Percentiles rank a stretch among this genome's conserved stretches.
Conservation (phyloP, 2,797 vertebrate genomes). For the Ceryle rudis region DNA sequence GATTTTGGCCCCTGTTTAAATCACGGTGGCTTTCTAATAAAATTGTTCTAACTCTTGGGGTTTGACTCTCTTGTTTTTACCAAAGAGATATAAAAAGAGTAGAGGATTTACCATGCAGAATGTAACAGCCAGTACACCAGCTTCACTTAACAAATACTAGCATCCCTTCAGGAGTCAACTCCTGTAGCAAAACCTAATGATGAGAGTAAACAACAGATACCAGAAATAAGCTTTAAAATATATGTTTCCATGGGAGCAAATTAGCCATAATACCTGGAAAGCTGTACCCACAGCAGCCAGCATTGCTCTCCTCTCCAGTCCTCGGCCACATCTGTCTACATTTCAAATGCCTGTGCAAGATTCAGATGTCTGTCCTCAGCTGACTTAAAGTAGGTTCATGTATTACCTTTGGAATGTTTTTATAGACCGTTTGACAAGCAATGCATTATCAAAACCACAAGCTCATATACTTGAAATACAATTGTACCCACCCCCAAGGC, state of each 20-base stretch:
- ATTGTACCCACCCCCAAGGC: not conserved
- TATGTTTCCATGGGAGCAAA: not conserved
- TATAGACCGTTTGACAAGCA: not conserved
- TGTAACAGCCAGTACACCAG: not conserved
- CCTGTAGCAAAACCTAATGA: not conserved
- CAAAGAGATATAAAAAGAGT: not conserved
- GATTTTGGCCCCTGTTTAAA: not conserved
- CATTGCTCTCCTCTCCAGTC: not conserved
- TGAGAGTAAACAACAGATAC: not conserved
- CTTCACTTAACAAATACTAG: not conserved
- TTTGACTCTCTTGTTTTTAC: not conserved
- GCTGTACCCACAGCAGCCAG: not conserved
- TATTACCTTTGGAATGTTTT: not conserved
- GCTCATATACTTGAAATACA: not conserved
- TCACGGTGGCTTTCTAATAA: not conserved
- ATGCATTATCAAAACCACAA: not conserved
- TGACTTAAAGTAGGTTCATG: not conserved
- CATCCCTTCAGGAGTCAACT: not conserved
- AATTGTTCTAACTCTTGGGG: not conserved
- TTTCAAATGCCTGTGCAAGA: not conserved
- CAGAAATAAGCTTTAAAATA: not conserved
- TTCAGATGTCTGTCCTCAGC: not conserved
- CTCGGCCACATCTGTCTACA: not conserved
- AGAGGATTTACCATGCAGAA: not conserved
- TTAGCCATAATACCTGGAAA: not conserved